Percentiles rank a stretch among this genome's conserved stretches.
phyloP scores from a whole-genome alignment of 1,140 invertebrate species.

The Hormaphis cornu region DNA sequence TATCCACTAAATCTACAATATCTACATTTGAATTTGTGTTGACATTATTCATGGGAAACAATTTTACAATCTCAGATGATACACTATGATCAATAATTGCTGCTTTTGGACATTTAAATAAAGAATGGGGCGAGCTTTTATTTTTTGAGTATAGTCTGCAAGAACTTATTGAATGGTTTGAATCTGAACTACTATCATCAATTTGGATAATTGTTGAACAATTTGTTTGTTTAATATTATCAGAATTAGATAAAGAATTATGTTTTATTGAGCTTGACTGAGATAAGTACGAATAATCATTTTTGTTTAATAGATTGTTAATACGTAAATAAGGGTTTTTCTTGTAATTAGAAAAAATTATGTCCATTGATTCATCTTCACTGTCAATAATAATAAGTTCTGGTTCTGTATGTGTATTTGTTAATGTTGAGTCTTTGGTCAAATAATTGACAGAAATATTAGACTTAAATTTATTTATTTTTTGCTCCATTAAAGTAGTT shows the following conservation, averaged over 20 bases:
- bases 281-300: neutral
- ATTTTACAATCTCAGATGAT: neutral
- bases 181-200: conserved; percentile 14
- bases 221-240: neutral
- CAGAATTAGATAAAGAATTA: too few relatives aligned
- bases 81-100: neutral
- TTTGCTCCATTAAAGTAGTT: neutral
- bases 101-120: neutral
- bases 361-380: conserved; percentile 2
- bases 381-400: conserved; percentile 13
- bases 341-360: neutral
- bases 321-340: too few relatives aligned
- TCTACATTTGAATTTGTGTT: neutral
- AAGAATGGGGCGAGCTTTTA: neutral
- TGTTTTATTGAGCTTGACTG: neutral
- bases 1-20: neutral
- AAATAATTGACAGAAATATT: neutral
- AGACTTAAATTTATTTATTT: neutral
- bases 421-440: neutral
- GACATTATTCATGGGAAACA: neutral
- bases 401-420: neutral
- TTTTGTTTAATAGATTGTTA: neutral
- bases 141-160: neutral
- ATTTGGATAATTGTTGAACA: neutral
- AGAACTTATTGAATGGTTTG: neutral